Conservation (phyloP, 2,888 invertebrate genomes). For the Philereme transversata region DNA sequence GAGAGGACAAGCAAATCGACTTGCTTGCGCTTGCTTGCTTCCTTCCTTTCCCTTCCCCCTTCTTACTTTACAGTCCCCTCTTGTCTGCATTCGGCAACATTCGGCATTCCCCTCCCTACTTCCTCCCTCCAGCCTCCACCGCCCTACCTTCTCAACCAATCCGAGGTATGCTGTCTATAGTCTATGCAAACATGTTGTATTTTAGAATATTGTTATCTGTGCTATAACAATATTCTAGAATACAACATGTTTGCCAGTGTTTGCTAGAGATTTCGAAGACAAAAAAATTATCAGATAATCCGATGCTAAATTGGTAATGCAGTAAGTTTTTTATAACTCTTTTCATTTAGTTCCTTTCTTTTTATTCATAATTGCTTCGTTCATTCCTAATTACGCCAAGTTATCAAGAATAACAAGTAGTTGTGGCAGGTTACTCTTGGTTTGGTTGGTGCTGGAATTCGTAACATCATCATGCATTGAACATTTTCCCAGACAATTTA, state of each 20-base stretch:
- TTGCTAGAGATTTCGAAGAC: conserved; percentile 68
- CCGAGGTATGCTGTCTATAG: no score
- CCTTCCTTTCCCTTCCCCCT: neutral
- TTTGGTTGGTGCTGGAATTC: conserved; percentile 24
- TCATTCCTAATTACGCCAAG: conserved; percentile 1
- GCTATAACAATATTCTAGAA: no score
- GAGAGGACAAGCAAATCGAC: neutral
- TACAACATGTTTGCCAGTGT: no score
- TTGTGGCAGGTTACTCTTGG: conserved; percentile 59
- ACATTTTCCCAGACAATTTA: conserved; percentile 4
- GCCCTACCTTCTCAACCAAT: neutral
- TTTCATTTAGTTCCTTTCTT: conserved; percentile 37
- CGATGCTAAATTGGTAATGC: conserved; percentile 80
- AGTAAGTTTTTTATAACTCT: conserved; percentile 66
- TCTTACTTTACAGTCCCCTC: neutral
- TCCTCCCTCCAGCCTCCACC: neutral
- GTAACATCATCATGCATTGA: conserved; percentile 25
- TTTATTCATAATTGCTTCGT: conserved; percentile 20
- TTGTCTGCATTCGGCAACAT: neutral
- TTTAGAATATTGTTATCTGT: no score
- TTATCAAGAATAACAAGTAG: conserved; percentile 2
- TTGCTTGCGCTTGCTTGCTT: neutral
- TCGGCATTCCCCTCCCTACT: neutral
- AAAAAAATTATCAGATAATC: conserved; percentile 77
- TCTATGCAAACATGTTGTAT: no score